These are phyloP conservation scores for Chaetodon trifascialis DNA, from an alignment of 2,113 vertebrate genomes.

Conservation along the genomic window DNA sequence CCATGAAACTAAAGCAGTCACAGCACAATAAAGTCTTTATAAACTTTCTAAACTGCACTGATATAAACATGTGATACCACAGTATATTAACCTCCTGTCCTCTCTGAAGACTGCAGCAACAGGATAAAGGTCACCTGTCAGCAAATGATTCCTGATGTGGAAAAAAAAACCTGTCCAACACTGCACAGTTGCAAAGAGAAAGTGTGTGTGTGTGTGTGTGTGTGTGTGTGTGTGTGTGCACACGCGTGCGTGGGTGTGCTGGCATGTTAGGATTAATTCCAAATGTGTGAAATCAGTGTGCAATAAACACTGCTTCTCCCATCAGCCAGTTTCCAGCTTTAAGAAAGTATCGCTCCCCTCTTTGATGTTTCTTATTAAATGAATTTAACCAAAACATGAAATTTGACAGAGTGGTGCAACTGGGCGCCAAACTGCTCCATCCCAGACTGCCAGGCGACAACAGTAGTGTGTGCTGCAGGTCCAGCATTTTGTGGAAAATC, in stretches of 20 bases:
- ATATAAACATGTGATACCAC: neutral
- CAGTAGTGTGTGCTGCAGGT: neutral
- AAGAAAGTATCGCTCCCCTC: neutral
- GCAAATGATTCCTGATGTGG: neutral
- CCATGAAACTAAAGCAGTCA: neutral
- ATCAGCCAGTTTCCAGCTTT: constrained; percentile 18
- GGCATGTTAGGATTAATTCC: constrained; percentile 1
- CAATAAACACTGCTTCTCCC: neutral
- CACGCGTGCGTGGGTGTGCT: neutral
- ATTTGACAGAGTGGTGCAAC: constrained; percentile 15
- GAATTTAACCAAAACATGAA: constrained; percentile 29
- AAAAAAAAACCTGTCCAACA: constrained; percentile 18
- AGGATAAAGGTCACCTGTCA: constrained; percentile 3
- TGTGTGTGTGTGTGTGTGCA: neutral
- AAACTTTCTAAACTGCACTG: neutral
- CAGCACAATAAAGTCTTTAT: neutral
- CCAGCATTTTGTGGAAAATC: constrained; percentile 29
- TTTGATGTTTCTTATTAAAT: constrained; percentile 37
- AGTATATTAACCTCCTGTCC: neutral
- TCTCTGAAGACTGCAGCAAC: neutral
- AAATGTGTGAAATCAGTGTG: constrained; percentile 37
- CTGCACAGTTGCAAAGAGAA: neutral
- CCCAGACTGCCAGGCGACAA: constrained; percentile 30
- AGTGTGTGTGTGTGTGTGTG: neutral
- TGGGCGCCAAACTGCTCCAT: neutral